phyloP scores from a whole-genome alignment of 2,888 invertebrate genomes.

The Thecocarcelia acutangulata region DNA sequence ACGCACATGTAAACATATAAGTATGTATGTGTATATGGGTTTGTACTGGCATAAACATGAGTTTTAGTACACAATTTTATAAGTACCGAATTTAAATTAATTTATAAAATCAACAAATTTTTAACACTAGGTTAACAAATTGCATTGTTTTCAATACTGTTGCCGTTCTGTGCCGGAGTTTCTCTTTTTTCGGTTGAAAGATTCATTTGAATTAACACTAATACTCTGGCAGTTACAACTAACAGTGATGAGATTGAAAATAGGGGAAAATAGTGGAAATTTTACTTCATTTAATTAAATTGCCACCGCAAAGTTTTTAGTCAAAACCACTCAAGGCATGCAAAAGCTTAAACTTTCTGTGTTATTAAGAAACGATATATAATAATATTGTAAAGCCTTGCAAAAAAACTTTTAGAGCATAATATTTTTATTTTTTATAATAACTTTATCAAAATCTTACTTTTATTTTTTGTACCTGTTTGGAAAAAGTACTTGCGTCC shows the following conservation, averaged over 20 bases:
- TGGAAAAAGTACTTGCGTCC: not conserved
- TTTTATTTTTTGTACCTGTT: not conserved
- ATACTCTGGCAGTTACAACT: no score
- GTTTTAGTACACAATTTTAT: conserved; percentile 16
- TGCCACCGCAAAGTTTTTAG: no score
- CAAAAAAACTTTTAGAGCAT: no score
- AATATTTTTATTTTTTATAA: no score
- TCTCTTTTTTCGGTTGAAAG: conserved; percentile 3
- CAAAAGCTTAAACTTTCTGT: no score
- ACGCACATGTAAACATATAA: not conserved
- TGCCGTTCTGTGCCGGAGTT: not conserved
- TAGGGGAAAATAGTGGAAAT: no score
- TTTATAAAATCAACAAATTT: conserved; percentile 58
- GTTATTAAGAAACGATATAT: no score
- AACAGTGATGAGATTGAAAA: conserved; percentile 1
- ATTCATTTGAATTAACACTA: conserved; percentile 13
- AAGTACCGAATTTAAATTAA: conserved; percentile 53
- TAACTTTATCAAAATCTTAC: not conserved
- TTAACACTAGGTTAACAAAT: conserved; percentile 52
- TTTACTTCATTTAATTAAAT: no score
- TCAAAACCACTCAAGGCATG: no score
- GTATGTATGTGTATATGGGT: not conserved
- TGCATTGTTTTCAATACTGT: conserved; percentile 35
- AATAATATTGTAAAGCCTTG: no score
- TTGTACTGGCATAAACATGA: not conserved